Percentiles rank a stretch among this genome's conserved stretches.
Conservation (phyloP, 53 echinoderm and acorn worm genomes). For the Antedon mediterranea region DNA sequence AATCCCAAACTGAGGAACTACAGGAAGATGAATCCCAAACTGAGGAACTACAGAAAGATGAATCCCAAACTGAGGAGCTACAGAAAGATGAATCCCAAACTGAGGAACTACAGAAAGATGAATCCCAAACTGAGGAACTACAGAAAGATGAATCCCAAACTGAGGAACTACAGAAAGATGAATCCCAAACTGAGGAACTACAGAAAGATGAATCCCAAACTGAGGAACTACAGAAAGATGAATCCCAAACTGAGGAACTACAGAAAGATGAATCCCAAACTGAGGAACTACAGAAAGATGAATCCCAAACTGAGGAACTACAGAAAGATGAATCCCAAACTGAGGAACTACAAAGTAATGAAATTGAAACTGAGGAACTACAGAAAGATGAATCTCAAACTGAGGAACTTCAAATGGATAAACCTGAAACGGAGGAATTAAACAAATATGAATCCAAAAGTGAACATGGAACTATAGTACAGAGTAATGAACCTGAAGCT, state of each 20-base stretch:
- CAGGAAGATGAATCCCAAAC: too few relatives aligned
- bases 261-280: background rate
- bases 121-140: too few relatives aligned
- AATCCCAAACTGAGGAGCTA: too few relatives aligned
- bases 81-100: too few relatives aligned
- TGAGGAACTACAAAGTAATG: slow-evolving; percentile 10
- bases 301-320: slow-evolving; percentile 16
- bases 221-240: slow-evolving; percentile 14
- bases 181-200: too few relatives aligned
- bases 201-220: too few relatives aligned
- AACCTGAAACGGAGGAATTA: background rate
- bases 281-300: slow-evolving; percentile 15
- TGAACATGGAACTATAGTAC: background rate
- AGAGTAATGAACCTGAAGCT: background rate
- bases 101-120: slow-evolving; percentile 1
- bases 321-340: slow-evolving; percentile 8
- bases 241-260: slow-evolving; percentile 1
- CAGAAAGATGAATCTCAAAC: background rate
- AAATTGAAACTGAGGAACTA: background rate
- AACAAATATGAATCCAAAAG: background rate
- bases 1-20: background rate
- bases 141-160: too few relatives aligned
- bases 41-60: slow-evolving; percentile 9
- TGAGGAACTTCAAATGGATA: background rate
- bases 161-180: too few relatives aligned